Base-by-base conservation (phyloP, 2,888 invertebrate species). In the Lobophora halterata region DNA sequence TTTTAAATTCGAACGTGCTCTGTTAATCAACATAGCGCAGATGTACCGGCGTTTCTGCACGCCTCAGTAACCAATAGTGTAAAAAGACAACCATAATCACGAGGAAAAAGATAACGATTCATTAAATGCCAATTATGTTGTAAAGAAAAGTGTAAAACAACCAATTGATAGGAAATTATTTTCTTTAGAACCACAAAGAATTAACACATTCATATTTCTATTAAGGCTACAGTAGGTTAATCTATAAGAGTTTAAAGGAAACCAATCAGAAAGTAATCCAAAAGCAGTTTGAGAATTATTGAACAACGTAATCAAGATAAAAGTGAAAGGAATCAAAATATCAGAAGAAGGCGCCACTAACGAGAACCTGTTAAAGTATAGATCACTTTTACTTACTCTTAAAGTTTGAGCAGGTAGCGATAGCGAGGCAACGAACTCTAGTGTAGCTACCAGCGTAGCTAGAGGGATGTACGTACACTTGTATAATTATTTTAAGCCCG, bases 401-500 rank as follows among this genome's bases (percentile, higher is more conserved):
- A 46, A 47, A 52, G 58, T 64, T 56, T 57, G 42, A 48, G 36
- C 44, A 52, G 49, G 46, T 64, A 65, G 60, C 61, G 66, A 68
- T 46, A n/a, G n/a, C n/a, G n/a, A 64, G 52, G 61, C 72, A 76
- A 71, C 60, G 74, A 79, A 71, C 76, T 72, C 46, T 44, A 30
- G n/a, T n/a, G n/a, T n/a, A n/a, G n/a, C n/a, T n/a, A n/a, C n/a
- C n/a, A n/a, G n/a, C n/a, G n/a, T n/a, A 17, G 17, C 49, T 55
- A 55, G 60, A 66, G 72, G 72, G 72, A 68, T 63, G 57, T 65
- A 68, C 63, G 57, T 65, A 66, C 83, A 86, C 85, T 85, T 83
- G 80, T 80, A 75, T 82, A 81, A 83, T 85, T 83, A 87, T 83
- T 83, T 81, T 80, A 79, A 82, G 83, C 75, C 56, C 64, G 63